These are phyloP conservation scores for Hetaerina titia DNA, from an alignment of 2,888 invertebrate genomes.

Conservation along the genomic window DNA sequence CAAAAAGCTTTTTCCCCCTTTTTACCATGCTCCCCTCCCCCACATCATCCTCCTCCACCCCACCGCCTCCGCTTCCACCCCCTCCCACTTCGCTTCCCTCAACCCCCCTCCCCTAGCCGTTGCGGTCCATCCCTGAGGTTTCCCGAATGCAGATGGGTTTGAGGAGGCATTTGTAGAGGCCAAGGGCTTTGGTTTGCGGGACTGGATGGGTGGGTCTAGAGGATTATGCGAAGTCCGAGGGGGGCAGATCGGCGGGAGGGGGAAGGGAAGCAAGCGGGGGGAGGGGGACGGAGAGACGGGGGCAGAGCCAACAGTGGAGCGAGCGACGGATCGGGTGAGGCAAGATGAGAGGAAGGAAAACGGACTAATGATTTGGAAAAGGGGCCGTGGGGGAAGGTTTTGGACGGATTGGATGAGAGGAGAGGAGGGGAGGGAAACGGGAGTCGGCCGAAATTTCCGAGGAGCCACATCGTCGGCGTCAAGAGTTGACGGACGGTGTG, in stretches of 20 bases:
- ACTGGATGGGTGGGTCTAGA: not conserved
- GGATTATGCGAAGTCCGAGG: slow-evolving; percentile 23
- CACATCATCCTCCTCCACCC: not conserved
- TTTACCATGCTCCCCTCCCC: not conserved
- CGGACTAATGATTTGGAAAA: slow-evolving; percentile 63
- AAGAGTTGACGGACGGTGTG: not conserved
- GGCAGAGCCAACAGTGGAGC: not conserved
- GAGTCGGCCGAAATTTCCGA: slow-evolving; percentile 12
- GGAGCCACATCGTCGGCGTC: not conserved
- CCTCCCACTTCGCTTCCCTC: not conserved
- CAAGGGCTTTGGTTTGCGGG: slow-evolving; percentile 46
- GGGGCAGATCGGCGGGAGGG: not conserved
- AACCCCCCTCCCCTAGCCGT: not conserved
- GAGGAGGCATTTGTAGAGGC: slow-evolving; percentile 61
- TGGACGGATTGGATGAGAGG: not conserved
- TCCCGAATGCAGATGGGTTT: slow-evolving; percentile 65
- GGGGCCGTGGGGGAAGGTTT: not conserved
- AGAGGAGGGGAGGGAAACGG: not conserved
- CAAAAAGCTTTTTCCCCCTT: slow-evolving; percentile 14
- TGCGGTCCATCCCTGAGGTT: slow-evolving; percentile 65
- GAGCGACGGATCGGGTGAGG: slow-evolving; percentile 4
- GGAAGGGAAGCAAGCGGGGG: not conserved
- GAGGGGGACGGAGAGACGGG: not conserved
- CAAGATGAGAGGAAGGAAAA: slow-evolving; percentile 49
- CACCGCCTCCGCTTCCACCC: not conserved